These are phyloP conservation scores for Agrotis segetum DNA, from an alignment of 2,888 invertebrate genomes.

Conservation along the genomic window DNA sequence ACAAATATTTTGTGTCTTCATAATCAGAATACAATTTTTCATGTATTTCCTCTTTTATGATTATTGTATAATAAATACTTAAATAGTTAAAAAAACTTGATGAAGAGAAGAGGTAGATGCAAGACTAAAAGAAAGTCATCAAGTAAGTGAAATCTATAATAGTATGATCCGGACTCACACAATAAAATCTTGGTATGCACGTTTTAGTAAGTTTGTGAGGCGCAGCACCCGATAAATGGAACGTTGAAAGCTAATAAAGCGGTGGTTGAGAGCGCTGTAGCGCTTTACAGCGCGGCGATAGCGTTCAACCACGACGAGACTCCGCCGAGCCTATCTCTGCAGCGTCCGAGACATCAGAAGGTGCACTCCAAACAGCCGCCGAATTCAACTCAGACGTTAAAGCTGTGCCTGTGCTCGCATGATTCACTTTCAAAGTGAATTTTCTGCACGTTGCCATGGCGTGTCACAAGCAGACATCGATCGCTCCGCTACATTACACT, in stretches of 20 bases:
- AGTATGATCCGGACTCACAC: too few relatives aligned
- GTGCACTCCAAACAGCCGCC: background rate
- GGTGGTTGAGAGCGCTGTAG: constrained; percentile 24
- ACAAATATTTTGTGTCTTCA: too few relatives aligned
- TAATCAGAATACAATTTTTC: too few relatives aligned
- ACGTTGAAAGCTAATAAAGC: constrained; percentile 52
- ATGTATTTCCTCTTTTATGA: too few relatives aligned
- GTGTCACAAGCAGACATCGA: constrained; percentile 10
- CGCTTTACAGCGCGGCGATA: constrained; percentile 20
- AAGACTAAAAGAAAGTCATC: too few relatives aligned
- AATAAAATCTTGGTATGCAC: constrained; percentile 19
- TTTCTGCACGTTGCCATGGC: constrained; percentile 10
- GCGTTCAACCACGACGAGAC: constrained; percentile 14
- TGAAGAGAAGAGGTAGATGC: too few relatives aligned
- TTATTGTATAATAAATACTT: too few relatives aligned
- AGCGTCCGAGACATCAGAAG: constrained; percentile 16
- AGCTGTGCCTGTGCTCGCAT: background rate
- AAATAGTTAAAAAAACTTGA: too few relatives aligned
- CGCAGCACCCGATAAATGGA: constrained; percentile 36
- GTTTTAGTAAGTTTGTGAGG: constrained; percentile 26
- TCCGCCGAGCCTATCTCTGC: constrained; percentile 16
- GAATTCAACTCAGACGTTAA: background rate
- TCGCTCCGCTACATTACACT: constrained; percentile 40
- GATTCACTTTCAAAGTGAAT: background rate
- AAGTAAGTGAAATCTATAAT: too few relatives aligned